These are phyloP conservation scores for Axinella damicornis DNA, from an alignment of 37 sponge, comb jelly and placozoan genomes.

Conservation along the genomic window DNA sequence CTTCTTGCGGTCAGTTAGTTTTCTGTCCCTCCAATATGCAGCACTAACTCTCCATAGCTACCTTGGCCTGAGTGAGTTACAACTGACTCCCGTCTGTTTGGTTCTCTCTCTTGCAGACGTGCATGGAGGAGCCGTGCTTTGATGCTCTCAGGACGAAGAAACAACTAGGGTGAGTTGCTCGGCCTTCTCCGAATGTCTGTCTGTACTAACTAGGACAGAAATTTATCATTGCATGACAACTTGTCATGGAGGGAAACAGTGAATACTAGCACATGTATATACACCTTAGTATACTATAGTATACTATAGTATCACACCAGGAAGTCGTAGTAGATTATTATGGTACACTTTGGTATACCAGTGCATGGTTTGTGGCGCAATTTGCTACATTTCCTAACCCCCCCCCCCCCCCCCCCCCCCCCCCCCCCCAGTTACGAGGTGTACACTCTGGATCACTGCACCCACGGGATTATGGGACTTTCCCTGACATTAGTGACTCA, in stretches of 20 bases:
- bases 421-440: conserved; percentile 69
- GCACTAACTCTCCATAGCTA: not conserved
- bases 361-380: too few species aligned
- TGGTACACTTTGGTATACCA: too few species aligned
- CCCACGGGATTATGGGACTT: conserved; percentile 74
- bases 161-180: conserved; percentile 76
- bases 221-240: too few species aligned
- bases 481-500: conserved; percentile 82
- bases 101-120: conserved; percentile 28
- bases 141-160: conserved; percentile 80
- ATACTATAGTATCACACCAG: too few species aligned
- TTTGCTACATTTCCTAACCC: not conserved
- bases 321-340: too few species aligned
- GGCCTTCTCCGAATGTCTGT: not conserved
- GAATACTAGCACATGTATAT: too few species aligned
- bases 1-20: not conserved
- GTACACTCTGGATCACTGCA: conserved; percentile 33
- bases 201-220: too few species aligned
- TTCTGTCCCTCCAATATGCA: not conserved
- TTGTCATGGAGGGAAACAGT: too few species aligned
- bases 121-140: conserved; percentile 83
- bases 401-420: not conserved
- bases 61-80: too few species aligned
- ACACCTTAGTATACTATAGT: too few species aligned
- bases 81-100: too few species aligned